Conservation (phyloP, 2,113 vertebrate species). For the Colossoma macropomum region DNA sequence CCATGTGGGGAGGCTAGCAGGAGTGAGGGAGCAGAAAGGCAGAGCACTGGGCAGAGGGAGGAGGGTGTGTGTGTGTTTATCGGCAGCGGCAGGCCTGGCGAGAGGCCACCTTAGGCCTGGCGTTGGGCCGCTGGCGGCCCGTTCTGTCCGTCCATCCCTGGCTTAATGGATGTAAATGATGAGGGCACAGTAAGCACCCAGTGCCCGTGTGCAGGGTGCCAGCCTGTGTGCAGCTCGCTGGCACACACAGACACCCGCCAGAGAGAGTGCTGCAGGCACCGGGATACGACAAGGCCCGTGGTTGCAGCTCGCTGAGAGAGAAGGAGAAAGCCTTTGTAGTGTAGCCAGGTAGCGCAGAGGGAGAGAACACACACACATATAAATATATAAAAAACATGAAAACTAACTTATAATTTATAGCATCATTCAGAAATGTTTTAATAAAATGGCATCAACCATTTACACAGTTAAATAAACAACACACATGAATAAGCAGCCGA, state of each 20-base stretch:
- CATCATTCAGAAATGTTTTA: background rate
- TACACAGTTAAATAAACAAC: too few species aligned
- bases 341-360: conserved; percentile 64
- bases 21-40: conserved; percentile 61
- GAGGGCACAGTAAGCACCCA: conserved; percentile 65
- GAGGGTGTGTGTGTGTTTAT: conserved; percentile 73
- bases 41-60: conserved; percentile 65
- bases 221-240: conserved; percentile 67
- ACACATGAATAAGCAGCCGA: too few species aligned
- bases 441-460: background rate
- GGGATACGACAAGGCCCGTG: conserved; percentile 69
- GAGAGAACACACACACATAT: conserved; percentile 26
- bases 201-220: conserved; percentile 62
- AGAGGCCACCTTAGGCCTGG: conserved; percentile 52
- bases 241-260: conserved; percentile 67
- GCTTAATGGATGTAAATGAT: conserved; percentile 80
- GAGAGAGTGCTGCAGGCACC: conserved; percentile 64
- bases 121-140: conserved; percentile 65
- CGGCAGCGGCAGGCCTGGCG: conserved; percentile 72
- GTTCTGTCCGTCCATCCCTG: conserved; percentile 52
- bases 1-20: conserved; percentile 32
- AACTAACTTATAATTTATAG: background rate
- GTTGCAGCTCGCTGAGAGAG: conserved; percentile 74
- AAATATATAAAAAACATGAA: conserved; percentile 5
- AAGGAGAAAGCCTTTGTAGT: conserved; percentile 74